Evolutionary conservation across 2,888 invertebrate species (phyloP).

Genomic region (Blera fallax): DNA sequence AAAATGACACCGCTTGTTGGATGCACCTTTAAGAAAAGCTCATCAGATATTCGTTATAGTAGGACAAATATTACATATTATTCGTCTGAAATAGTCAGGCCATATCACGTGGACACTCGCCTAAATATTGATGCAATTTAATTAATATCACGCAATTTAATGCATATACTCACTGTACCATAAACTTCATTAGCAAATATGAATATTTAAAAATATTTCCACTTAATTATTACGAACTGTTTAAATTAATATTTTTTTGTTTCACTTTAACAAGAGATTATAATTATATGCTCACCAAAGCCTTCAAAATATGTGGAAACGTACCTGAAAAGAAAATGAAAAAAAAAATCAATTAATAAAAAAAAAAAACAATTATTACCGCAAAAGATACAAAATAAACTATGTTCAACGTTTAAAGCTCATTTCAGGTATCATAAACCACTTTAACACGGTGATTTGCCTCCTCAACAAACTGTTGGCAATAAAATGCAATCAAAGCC

Average conservation of each 20-base stretch:
- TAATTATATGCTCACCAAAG: neutral
- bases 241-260: neutral
- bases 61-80: too few species aligned
- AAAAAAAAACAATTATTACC: neutral
- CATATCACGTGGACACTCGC: too few species aligned
- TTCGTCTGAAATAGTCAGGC: too few species aligned
- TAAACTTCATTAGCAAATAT: neutral
- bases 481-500: conserved; percentile 1
- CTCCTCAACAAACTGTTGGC: neutral
- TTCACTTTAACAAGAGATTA: neutral
- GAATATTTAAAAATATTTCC: neutral
- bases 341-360: neutral
- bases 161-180: neutral
- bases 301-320: neutral
- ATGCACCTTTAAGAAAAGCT: too few species aligned
- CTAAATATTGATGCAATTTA: too few species aligned
- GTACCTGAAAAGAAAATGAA: neutral
- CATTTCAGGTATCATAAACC: neutral
- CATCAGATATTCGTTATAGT: too few species aligned
- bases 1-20: too few species aligned
- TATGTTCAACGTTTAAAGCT: neutral
- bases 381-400: neutral
- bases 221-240: neutral
- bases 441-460: neutral
- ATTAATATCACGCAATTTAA: too few species aligned